Conservation (phyloP, 1,140 invertebrate genomes). For the Antheraea mylitta region DNA sequence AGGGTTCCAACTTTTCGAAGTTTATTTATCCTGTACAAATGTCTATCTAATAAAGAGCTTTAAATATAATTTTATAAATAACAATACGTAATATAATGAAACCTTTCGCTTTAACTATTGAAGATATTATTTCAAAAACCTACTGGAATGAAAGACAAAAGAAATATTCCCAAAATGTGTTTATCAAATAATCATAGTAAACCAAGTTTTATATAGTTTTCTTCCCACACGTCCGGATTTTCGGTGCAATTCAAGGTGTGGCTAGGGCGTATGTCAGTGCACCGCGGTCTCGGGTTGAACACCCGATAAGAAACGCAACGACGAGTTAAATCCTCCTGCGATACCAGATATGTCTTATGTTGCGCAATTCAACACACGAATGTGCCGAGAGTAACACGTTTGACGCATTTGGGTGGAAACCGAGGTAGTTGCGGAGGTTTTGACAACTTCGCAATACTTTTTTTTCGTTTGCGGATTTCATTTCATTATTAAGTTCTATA, state of each 20-base stretch:
- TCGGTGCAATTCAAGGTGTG: background rate
- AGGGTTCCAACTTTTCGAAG: no score
- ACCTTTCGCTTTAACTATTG: no score
- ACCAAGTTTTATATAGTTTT: background rate
- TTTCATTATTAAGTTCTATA: background rate
- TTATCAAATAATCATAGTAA: no score
- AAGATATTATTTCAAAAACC: no score
- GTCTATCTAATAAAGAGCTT: no score
- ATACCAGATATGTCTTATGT: slow-evolving; percentile 27
- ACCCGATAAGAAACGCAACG: slow-evolving; percentile 56
- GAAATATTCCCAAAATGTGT: no score
- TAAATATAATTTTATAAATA: no score
- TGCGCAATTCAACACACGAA: slow-evolving; percentile 34
- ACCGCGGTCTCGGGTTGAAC: slow-evolving; percentile 50
- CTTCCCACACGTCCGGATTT: background rate
- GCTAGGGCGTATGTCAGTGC: slow-evolving; percentile 52
- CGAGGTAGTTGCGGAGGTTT: background rate
- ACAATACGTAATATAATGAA: no score
- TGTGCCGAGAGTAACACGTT: background rate
- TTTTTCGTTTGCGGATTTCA: background rate
- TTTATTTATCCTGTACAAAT: no score
- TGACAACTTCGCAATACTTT: background rate
- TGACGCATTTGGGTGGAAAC: background rate
- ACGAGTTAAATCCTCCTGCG: slow-evolving; percentile 41
- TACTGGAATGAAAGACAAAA: no score